Percentiles rank a stretch among this genome's conserved stretches.
phyloP scores from a whole-genome alignment of 2,888 invertebrate species.

The Cistogaster globosa region DNA sequence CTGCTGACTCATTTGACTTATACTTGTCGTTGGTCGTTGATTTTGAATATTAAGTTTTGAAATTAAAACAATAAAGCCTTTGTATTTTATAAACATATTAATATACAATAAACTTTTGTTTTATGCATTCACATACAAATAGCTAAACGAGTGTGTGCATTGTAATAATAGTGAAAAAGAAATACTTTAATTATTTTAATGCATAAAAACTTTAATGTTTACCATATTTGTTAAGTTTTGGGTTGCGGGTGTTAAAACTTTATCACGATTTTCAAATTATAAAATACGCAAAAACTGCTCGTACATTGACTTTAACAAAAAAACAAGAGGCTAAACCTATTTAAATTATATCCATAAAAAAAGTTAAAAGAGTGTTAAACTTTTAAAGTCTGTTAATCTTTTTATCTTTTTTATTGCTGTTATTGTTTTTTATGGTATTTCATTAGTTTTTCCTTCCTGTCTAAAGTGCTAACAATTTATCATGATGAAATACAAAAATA shows the following conservation, averaged over 20 bases:
- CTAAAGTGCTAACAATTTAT: slow-evolving; percentile 48
- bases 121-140: background rate
- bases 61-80: slow-evolving; percentile 52
- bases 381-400: too few relatives aligned
- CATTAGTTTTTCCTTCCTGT: slow-evolving; percentile 1
- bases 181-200: slow-evolving; percentile 32
- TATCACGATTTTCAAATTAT: slow-evolving; percentile 73
- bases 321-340: background rate
- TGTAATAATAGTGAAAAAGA: slow-evolving; percentile 18
- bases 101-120: background rate
- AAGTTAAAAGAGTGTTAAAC: slow-evolving; percentile 23
- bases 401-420: background rate
- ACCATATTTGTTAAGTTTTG: slow-evolving; percentile 18
- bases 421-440: slow-evolving; percentile 30
- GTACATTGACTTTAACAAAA: slow-evolving; percentile 62
- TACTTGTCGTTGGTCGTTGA: slow-evolving; percentile 13
- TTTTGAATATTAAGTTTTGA: background rate
- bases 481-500: slow-evolving; percentile 39
- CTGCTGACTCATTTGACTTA: slow-evolving; percentile 50
- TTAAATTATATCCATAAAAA: background rate
- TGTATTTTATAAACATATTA: background rate
- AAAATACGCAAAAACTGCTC: slow-evolving; percentile 65
- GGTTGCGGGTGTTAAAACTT: slow-evolving; percentile 70
- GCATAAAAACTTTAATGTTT: slow-evolving; percentile 25
- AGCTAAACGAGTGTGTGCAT: background rate